Base-by-base conservation (phyloP, 2,113 vertebrate species). In the Panurus biarmicus region DNA sequence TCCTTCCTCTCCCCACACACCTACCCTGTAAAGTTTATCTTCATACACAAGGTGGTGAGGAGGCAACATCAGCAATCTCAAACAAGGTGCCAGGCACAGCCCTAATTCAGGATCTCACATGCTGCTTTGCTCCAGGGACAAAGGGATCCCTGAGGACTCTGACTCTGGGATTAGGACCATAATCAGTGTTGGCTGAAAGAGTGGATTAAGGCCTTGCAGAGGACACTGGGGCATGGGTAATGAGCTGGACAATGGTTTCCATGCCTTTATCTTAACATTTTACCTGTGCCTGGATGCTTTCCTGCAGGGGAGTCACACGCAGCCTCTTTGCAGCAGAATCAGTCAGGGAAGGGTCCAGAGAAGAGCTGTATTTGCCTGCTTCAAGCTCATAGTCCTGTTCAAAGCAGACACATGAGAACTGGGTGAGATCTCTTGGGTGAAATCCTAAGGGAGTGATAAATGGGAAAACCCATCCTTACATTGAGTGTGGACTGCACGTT, bases 241-340 rank as follows among this genome's bases (percentile, higher is more conserved):
- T 14, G 29, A 74, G 44, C 12, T 50, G 38, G 71, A 33, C 3
- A 53, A 35, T 2, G 0, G 8, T 53, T 91, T 62, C 24, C 24
- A 35, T 29, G 38, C 28, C 60, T 77, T 72, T 29, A 38, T 35
- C 36, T 58, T 51, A 56, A 36, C 9, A 13, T 72, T 77, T 96
- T 92, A 99, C 99, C 99, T 99, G 97, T 94, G 97, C 98, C 94
- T 98, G 97, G 94, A 99, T 97, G 92, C 98, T 97, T 24, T 99
- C 98, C 76, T 98, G 96, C 77, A 99, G 97, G 2, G 98, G 97
- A 15, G 94, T 92, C 44, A 97, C 93, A 35, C 83, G 91, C 53
- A 98, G 90, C 76, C 95, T 98, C 94, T 98, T 98, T 77, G 97
- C 77, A 72, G 97, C 91, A 1, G 90, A 92, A 38, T 62, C 95